Base-by-base conservation (phyloP, 1,140 invertebrate genomes). In the Geopemphigus sp. region DNA sequence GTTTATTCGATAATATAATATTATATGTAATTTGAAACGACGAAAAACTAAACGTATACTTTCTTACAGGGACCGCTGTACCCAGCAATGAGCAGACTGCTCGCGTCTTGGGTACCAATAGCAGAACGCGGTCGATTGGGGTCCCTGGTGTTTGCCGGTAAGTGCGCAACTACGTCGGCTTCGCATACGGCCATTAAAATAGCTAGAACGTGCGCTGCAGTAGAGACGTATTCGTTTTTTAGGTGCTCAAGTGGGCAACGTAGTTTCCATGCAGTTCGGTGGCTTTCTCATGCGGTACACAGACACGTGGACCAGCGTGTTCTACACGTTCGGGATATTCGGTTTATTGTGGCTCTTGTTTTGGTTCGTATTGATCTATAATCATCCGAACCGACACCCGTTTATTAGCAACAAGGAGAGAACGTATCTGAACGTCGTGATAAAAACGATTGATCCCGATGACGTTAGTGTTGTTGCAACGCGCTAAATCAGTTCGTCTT, bases 401-500 rank as follows among this genome's bases (percentile, higher is more conserved):
- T 89, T 88, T 59, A 94, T 95, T 66, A 88, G 89, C 17, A 85
- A 89, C 14, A 86, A 87, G 50, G 91, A 95, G 85, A 87, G 87
- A 82, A 85, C 89, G 80, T 90, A 91, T 83, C 87, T 95, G 83
- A 85, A 54, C 24, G 3, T 3, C 0, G 39, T 19, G 3, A 78
- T 78, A 26, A 15, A 63, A 0, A 29, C 74, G 1, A 8, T 61
- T 11, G 74, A 78, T 29, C 39, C 74, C 19, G 84, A 83, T 15
- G 80, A 82, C 5, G 56, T 78, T 19, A 14, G 68, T 72, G n/a
- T 45, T 14, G 10, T 11, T 8, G n/a, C n/a, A n/a, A n/a, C n/a
- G n/a, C n/a, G n/a, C n/a, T n/a, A n/a, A n/a, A n/a, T n/a, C n/a
- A n/a, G n/a, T n/a, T n/a, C n/a, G n/a, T n/a, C n/a, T n/a, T n/a